Evolutionary conservation across 2,888 invertebrate genomes (phyloP).

Genomic region (Sclerodermus sp.): DNA sequence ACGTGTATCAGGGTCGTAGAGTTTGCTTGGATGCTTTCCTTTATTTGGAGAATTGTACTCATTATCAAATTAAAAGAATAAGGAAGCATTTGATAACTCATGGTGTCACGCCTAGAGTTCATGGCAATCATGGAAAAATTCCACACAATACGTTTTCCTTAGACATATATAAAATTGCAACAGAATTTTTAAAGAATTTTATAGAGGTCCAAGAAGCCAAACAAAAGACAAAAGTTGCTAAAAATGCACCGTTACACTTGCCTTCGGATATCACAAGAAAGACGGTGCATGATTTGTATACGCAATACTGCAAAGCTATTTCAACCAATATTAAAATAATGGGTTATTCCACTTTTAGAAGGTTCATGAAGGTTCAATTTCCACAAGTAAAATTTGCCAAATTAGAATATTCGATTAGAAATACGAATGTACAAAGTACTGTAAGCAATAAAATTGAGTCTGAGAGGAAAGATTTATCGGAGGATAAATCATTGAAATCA

Average conservation of each 20-base stretch:
- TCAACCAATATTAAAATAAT: slow-evolving; percentile 74
- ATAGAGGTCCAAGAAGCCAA: slow-evolving; percentile 67
- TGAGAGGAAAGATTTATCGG: slow-evolving; percentile 18
- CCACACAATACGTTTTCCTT: slow-evolving; percentile 79
- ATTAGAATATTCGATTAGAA: slow-evolving; percentile 55
- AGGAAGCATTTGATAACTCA: slow-evolving; percentile 78
- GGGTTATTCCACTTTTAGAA: slow-evolving; percentile 79
- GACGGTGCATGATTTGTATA: slow-evolving; percentile 74
- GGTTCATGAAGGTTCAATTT: slow-evolving; percentile 81
- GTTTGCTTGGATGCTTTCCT: slow-evolving; percentile 79
- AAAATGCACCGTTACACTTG: slow-evolving; percentile 61
- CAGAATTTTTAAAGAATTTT: slow-evolving; percentile 74
- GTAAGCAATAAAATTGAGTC: slow-evolving; percentile 19
- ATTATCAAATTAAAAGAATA: slow-evolving; percentile 76
- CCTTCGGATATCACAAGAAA: slow-evolving; percentile 67
- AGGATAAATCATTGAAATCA: slow-evolving; percentile 14
- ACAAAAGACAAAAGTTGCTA: slow-evolving; percentile 61
- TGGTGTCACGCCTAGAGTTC: slow-evolving; percentile 76
- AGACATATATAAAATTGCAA: slow-evolving; percentile 77
- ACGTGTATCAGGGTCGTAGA: slow-evolving; percentile 76
- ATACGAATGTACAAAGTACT: slow-evolving; percentile 24
- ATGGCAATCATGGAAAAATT: slow-evolving; percentile 79
- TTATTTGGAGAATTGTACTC: slow-evolving; percentile 78
- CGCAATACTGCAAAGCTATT: slow-evolving; percentile 71
- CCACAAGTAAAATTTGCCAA: slow-evolving; percentile 73